phyloP scores from a whole-genome alignment of 2,113 vertebrate species.

The Tychaedon coryphoeus region DNA sequence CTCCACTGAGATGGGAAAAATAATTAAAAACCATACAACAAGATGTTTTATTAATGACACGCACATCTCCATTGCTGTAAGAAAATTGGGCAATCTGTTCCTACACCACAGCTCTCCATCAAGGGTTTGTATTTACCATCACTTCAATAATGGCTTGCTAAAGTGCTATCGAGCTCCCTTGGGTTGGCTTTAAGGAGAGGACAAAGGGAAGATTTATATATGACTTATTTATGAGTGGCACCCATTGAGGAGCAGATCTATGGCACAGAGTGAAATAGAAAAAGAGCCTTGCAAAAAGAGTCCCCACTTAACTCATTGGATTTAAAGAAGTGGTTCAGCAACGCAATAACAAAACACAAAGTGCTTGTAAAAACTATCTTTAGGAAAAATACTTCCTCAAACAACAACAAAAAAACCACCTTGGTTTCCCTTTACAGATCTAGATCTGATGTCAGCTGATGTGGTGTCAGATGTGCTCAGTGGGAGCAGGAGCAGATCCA shows the following conservation, averaged over 20 bases:
- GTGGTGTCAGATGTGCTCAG: not conserved
- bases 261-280: not conserved
- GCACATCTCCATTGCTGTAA: not conserved
- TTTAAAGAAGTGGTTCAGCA: not conserved
- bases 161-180: not conserved
- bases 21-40: conserved; percentile 59
- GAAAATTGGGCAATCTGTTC: conserved; percentile 35
- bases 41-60: conserved; percentile 53
- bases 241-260: not conserved
- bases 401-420: fast-evolving
- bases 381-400: not conserved
- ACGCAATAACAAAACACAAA: not conserved
- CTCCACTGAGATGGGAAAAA: conserved; percentile 50
- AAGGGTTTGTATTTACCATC: not conserved
- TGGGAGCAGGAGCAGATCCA: not conserved
- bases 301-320: not conserved
- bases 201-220: not conserved
- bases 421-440: not conserved
- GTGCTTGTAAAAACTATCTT: not conserved
- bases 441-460: not conserved
- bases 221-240: not conserved
- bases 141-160: not conserved
- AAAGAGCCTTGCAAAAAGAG: not conserved
- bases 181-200: not conserved
- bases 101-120: not conserved